These are phyloP conservation scores for Oncorhynchus nerka DNA, from an alignment of 2,113 vertebrate species.

Conservation along the genomic window DNA sequence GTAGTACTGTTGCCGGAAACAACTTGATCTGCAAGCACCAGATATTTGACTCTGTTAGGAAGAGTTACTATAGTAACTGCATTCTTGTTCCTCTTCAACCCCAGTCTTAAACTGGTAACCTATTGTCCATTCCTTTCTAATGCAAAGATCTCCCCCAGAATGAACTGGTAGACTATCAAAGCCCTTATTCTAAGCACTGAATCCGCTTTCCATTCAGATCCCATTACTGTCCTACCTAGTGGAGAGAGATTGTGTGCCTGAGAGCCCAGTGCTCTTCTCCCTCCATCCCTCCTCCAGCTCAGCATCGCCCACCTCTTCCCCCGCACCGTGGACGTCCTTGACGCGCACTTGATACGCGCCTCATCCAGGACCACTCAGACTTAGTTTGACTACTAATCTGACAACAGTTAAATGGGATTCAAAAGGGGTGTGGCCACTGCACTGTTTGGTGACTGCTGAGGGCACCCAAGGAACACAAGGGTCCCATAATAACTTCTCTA, in stretches of 20 bases:
- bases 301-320: background rate
- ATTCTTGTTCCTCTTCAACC: conserved; percentile 5
- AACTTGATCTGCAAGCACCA: background rate
- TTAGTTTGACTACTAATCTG: conserved; percentile 59
- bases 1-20: background rate
- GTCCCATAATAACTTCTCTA: background rate
- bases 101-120: background rate
- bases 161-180: conserved; percentile 42
- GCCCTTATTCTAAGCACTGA: conserved; percentile 55
- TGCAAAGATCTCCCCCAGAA: conserved; percentile 20
- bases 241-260: conserved; percentile 24
- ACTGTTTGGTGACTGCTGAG: conserved; percentile 5
- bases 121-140: conserved; percentile 2
- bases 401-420: conserved; percentile 47
- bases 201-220: conserved; percentile 62
- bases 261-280: conserved; percentile 6
- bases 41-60: background rate
- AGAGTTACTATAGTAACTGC: background rate
- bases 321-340: conserved; percentile 26
- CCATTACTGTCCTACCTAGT: conserved; percentile 53
- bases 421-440: conserved; percentile 2
- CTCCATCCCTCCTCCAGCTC: conserved; percentile 10
- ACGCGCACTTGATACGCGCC: conserved; percentile 37
- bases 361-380: conserved; percentile 39
- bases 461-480: background rate